phyloP scores from a whole-genome alignment of 2,797 vertebrate genomes.

The Silurus aristotelis region DNA sequence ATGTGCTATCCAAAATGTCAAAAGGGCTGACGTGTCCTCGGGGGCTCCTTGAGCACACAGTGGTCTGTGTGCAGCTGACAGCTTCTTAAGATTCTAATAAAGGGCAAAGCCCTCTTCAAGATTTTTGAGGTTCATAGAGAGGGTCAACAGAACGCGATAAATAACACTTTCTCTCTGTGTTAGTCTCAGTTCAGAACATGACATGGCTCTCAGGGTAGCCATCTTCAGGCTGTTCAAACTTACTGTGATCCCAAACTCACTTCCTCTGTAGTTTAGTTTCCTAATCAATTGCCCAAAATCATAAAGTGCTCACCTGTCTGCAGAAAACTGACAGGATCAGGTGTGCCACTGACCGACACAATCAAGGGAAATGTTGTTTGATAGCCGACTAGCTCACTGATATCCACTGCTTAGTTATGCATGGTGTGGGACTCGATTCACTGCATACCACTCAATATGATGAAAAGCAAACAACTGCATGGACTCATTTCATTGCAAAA shows the following conservation, averaged over 20 bases:
- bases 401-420: not conserved
- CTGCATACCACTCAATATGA: not conserved
- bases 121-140: not conserved
- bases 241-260: not conserved
- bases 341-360: constrained; percentile 3
- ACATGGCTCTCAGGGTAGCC: not conserved
- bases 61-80: not conserved
- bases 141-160: constrained; percentile 12
- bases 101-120: not conserved
- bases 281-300: constrained; percentile 1
- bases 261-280: not conserved
- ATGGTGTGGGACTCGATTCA: not conserved
- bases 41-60: not conserved
- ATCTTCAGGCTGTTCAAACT: not conserved
- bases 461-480: constrained; percentile 12
- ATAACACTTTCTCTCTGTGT: not conserved
- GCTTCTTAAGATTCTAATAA: not conserved
- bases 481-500: constrained; percentile 17
- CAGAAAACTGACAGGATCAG: not conserved
- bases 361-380: constrained; percentile 14
- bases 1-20: constrained; percentile 8
- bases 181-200: not conserved
- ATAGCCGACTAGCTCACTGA: not conserved
- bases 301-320: not conserved
- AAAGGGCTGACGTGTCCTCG: constrained; percentile 12